These are phyloP conservation scores for Drosophila takahashii DNA, from an alignment of 1,140 invertebrate genomes.

Conservation along the genomic window DNA sequence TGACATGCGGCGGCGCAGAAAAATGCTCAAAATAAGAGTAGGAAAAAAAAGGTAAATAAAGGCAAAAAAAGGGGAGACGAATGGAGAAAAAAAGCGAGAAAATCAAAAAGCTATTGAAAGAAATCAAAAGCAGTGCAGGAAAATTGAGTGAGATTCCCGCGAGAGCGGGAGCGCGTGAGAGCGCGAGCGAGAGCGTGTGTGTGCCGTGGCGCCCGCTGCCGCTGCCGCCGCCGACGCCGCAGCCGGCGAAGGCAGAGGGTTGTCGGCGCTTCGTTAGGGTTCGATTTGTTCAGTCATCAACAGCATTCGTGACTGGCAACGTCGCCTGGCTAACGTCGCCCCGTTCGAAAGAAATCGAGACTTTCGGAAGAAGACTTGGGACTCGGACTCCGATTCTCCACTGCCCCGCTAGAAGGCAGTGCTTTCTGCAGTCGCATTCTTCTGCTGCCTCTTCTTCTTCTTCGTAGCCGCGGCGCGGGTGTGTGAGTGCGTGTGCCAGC, in stretches of 20 bases:
- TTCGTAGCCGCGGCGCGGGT: conserved; percentile 7
- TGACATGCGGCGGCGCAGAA: conserved; percentile 78
- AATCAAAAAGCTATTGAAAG: conserved; percentile 78
- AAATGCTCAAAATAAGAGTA: conserved; percentile 58
- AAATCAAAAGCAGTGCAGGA: conserved; percentile 66
- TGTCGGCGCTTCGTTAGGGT: conserved; percentile 76
- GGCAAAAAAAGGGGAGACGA: neutral
- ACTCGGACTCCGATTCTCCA: too few relatives aligned
- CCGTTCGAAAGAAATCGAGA: conserved; percentile 46
- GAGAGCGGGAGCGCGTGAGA: neutral
- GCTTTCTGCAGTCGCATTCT: neutral
- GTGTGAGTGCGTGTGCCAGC: conserved; percentile 9
- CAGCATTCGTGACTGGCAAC: conserved; percentile 85
- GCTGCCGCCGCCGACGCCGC: neutral
- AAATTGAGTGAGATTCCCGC: conserved; percentile 64
- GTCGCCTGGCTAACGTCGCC: conserved; percentile 58
- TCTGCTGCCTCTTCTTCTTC: neutral
- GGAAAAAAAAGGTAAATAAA: conserved; percentile 11
- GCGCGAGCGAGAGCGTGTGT: neutral
- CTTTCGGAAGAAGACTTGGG: conserved; percentile 20
- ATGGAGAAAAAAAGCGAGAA: conserved; percentile 43
- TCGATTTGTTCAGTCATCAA: conserved; percentile 83
- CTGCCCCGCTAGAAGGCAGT: neutral
- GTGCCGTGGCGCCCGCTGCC: neutral
- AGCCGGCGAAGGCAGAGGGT: conserved; percentile 50